Conservation (phyloP, 2,797 vertebrate species). For the Notolepis coatsorum region DNA sequence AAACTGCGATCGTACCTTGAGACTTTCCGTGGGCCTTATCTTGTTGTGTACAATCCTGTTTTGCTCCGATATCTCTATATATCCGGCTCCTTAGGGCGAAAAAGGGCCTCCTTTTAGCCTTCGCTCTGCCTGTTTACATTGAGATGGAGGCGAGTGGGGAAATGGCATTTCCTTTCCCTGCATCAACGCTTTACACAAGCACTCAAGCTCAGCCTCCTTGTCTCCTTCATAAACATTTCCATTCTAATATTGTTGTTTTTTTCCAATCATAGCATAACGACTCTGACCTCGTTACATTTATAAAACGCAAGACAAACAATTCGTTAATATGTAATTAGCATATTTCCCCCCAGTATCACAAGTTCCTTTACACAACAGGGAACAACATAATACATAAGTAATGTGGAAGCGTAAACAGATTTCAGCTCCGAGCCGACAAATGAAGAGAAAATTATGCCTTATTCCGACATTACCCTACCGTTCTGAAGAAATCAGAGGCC, state of each 20-base stretch:
- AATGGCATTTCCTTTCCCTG: constrained; percentile 67
- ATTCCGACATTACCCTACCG: not conserved
- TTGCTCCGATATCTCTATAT: constrained; percentile 39
- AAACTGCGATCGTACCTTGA: constrained; percentile 69
- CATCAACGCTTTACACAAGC: constrained; percentile 49
- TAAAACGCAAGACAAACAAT: not conserved
- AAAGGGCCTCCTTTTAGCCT: constrained; percentile 57
- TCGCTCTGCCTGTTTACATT: constrained; percentile 55
- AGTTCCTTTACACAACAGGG: not conserved
- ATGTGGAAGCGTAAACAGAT: not conserved
- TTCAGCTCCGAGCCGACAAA: too few species aligned
- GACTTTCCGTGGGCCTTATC: constrained; percentile 48
- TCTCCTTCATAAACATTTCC: constrained; percentile 30
- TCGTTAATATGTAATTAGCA: not conserved
- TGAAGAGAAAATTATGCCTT: too few species aligned
- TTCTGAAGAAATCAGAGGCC: constrained; percentile 13
- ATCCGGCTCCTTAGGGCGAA: too few species aligned
- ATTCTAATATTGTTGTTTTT: constrained; percentile 31
- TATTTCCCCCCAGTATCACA: not conserved
- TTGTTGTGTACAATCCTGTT: constrained; percentile 47
- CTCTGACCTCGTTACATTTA: not conserved
- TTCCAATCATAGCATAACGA: constrained; percentile 5
- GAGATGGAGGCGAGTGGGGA: constrained; percentile 59
- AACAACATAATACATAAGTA: not conserved
- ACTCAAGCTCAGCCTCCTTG: constrained; percentile 43